Conservation (phyloP, 2,888 invertebrate species). For the Coremacera marginata region DNA sequence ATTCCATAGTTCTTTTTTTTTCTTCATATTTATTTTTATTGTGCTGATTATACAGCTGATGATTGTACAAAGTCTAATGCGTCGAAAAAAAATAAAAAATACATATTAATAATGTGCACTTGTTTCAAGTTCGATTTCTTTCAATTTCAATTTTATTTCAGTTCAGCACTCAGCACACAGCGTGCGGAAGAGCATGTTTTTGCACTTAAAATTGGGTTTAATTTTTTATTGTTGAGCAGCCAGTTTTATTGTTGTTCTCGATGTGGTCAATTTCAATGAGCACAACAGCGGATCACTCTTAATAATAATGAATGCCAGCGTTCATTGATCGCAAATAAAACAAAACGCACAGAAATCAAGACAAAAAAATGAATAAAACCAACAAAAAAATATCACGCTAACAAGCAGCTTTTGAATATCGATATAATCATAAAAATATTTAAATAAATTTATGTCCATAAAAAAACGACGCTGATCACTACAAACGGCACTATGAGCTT, state of each 20-base stretch:
- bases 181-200: slow-evolving; percentile 35
- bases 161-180: slow-evolving; percentile 11
- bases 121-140: not conserved
- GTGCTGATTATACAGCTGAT: no score
- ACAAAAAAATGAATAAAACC: not conserved
- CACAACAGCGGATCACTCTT: not conserved
- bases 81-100: not conserved
- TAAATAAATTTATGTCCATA: not conserved
- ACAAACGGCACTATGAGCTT: no score
- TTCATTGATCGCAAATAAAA: slow-evolving; percentile 21
- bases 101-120: not conserved
- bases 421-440: not conserved
- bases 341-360: not conserved
- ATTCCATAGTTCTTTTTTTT: no score
- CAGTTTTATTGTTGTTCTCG: not conserved
- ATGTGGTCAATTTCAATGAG: slow-evolving; percentile 5
- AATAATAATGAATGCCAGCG: slow-evolving; percentile 18
- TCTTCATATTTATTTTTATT: no score
- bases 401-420: not conserved
- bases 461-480: not conserved
- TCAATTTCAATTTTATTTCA: slow-evolving; percentile 11
- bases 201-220: slow-evolving; percentile 14
- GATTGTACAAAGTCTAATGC: not conserved
- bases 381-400: not conserved
- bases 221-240: slow-evolving; percentile 10